Percentiles rank a stretch among this genome's conserved stretches.
Evolutionary conservation across 2,888 invertebrate species (phyloP).

Genomic region (Orthosia gracilis): DNA sequence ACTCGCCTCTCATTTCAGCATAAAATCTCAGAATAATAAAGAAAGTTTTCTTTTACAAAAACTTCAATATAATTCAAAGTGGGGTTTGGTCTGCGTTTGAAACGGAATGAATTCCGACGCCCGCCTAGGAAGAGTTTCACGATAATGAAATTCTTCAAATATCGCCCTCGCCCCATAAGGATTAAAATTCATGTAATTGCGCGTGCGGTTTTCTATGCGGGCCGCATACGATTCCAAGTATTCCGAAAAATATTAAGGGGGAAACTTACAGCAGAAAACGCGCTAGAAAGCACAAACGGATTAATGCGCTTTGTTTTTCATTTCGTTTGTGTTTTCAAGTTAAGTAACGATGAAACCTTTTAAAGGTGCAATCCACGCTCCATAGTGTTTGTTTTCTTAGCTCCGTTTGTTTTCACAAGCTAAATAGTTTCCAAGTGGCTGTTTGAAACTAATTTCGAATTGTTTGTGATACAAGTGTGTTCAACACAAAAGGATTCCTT

Average conservation of each 20-base stretch:
- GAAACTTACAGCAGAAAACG: constrained; percentile 47
- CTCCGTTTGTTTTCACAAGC: constrained; percentile 51
- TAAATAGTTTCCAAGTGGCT: constrained; percentile 57
- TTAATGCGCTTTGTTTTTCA: constrained; percentile 60
- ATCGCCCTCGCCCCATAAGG: constrained; percentile 79
- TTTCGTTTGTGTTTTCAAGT: constrained; percentile 57
- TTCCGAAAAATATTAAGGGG: constrained; percentile 65
- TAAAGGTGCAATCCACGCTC: constrained; percentile 50
- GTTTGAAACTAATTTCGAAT: constrained; percentile 57
- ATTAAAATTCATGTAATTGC: constrained; percentile 87
- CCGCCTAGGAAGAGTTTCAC: constrained; percentile 82
- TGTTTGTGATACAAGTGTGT: constrained; percentile 42
- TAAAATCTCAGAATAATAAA: constrained; percentile 79
- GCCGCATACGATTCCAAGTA: constrained; percentile 62
- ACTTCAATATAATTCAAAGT: constrained; percentile 83
- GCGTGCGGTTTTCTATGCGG: constrained; percentile 74
- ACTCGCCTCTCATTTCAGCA: constrained; percentile 69
- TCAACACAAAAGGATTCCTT: constrained; percentile 39
- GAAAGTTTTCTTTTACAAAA: constrained; percentile 82
- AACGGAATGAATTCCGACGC: constrained; percentile 84
- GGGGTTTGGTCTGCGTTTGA: constrained; percentile 79
- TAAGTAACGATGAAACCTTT: constrained; percentile 57
- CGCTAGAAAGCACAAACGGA: constrained; percentile 40
- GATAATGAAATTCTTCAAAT: constrained; percentile 90
- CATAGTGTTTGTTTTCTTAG: constrained; percentile 50